Percentiles rank a stretch among this genome's conserved stretches.
phyloP scores from a whole-genome alignment of 2,113 vertebrate genomes.

The Pelmatolapia mariae region DNA sequence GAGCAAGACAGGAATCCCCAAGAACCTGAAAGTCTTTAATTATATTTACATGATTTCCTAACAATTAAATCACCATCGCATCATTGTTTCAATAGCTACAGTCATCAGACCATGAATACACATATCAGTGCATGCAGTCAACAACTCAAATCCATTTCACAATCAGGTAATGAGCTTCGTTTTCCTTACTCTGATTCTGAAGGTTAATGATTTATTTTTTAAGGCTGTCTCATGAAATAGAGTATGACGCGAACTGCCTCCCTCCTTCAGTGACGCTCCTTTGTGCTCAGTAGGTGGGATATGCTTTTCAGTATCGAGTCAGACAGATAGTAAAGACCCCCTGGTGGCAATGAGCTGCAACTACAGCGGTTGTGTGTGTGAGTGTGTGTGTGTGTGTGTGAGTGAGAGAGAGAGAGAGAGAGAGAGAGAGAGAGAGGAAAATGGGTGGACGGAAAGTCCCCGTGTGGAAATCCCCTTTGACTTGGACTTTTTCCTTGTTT shows the following conservation, averaged over 20 bases:
- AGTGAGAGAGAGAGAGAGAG: neutral
- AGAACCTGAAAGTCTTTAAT: neutral
- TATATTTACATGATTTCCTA: neutral
- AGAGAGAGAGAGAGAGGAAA: conserved; percentile 38
- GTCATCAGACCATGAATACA: neutral
- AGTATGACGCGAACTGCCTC: conserved; percentile 49
- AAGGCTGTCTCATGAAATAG: conserved; percentile 27
- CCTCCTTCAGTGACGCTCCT: conserved; percentile 42
- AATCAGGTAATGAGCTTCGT: neutral
- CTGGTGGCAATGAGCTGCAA: conserved; percentile 16
- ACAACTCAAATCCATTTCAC: neutral
- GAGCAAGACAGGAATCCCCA: neutral
- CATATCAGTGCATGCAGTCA: neutral
- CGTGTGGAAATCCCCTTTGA: conserved; percentile 69
- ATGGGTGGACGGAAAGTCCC: conserved; percentile 73
- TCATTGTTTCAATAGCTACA: neutral
- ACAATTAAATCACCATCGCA: neutral
- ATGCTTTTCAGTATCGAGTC: conserved; percentile 39
- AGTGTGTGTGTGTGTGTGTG: neutral
- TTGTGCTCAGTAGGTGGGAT: conserved; percentile 60
- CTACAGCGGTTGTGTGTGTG: neutral
- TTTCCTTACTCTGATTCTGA: neutral
- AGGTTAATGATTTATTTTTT: conserved; percentile 17
- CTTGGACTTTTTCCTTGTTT: conserved; percentile 43
- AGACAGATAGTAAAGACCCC: conserved; percentile 31